Conservation (phyloP, 1,140 invertebrate species). For the Cylas formicarius region DNA sequence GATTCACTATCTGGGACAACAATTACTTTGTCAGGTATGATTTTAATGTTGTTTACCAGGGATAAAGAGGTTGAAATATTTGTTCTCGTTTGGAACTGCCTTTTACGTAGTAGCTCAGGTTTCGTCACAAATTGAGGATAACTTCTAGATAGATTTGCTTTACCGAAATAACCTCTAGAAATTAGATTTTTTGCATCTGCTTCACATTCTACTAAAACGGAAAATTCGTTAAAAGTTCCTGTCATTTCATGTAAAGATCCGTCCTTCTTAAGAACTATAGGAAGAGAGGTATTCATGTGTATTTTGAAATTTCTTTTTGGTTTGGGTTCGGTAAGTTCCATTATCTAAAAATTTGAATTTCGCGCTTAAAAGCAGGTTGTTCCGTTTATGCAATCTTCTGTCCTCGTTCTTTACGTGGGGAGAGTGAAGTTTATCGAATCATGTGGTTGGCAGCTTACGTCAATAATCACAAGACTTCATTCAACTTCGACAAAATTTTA, state of each 20-base stretch:
- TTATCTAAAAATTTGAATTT: constrained; percentile 26
- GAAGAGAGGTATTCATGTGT: constrained; percentile 41
- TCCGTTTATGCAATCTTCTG: no score
- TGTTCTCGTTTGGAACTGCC: constrained; percentile 35
- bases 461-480: constrained; percentile 35
- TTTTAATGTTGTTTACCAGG: constrained; percentile 5
- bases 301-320: constrained; percentile 41
- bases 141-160: constrained; percentile 46
- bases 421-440: neutral
- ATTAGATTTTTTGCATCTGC: constrained; percentile 55
- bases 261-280: constrained; percentile 38
- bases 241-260: constrained; percentile 41
- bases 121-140: constrained; percentile 27
- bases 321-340: constrained; percentile 45
- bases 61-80: constrained; percentile 13
- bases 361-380: constrained; percentile 1
- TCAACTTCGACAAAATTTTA: constrained; percentile 12
- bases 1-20: constrained; percentile 59
- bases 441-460: constrained; percentile 16
- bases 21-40: constrained; percentile 43
- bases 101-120: constrained; percentile 30
- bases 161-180: constrained; percentile 68
- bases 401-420: no score
- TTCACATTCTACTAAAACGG: constrained; percentile 53
- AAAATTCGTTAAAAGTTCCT: constrained; percentile 56